These are phyloP conservation scores for Microplitis demolitor DNA, from an alignment of 1,140 invertebrate genomes.

Conservation along the genomic window DNA sequence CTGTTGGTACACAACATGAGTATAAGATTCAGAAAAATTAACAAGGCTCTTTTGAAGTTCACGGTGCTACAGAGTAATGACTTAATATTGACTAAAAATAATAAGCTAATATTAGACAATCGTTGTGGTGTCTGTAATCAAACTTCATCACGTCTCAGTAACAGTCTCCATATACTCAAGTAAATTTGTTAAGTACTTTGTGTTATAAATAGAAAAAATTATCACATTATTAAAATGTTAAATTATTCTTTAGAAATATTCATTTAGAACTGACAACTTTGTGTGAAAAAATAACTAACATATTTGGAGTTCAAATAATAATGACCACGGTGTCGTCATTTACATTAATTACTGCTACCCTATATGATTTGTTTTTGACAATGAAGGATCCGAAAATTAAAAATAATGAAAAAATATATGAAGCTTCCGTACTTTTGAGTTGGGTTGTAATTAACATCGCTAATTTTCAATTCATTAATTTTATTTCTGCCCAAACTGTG, in stretches of 20 bases:
- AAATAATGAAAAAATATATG: no score
- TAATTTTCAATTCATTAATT: no score
- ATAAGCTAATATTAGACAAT: not conserved
- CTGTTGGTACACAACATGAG: not conserved
- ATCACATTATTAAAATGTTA: no score
- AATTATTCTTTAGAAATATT: not conserved
- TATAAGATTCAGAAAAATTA: not conserved
- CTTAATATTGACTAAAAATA: not conserved
- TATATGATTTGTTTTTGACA: no score
- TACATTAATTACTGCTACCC: not conserved
- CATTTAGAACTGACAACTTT: not conserved
- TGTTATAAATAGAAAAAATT: no score
- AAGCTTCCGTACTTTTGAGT: no score
- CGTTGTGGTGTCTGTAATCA: not conserved
- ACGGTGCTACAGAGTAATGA: not conserved
- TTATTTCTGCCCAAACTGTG: no score
- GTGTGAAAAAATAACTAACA: not conserved
- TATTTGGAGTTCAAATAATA: not conserved
- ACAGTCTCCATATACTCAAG: no score
- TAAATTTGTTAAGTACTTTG: no score
- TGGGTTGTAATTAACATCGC: no score
- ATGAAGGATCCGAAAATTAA: no score
- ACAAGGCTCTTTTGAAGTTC: not conserved
- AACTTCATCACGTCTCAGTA: no score
- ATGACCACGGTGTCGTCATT: not conserved